Base-by-base conservation (phyloP, 2,113 vertebrate genomes). In the Hippocampus abdominalis region DNA sequence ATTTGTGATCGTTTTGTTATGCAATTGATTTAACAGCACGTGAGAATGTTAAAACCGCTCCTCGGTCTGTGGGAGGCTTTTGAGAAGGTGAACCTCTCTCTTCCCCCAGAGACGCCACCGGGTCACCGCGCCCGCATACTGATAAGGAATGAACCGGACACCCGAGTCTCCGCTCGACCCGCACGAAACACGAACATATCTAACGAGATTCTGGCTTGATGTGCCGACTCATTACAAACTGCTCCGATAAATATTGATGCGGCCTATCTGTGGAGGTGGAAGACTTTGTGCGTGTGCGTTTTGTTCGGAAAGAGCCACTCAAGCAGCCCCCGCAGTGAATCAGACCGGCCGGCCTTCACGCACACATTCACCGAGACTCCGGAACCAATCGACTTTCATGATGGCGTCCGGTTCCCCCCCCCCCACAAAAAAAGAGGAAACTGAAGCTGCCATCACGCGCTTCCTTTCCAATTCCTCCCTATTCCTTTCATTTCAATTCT, bases 281-380 rank as follows among this genome's bases (percentile, higher is more conserved):
- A 80, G 79, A 78, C 74, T 63, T 39, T 51, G 56, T 53, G 61
- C 49, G 65, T 44, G 64, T 74, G 66, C 60, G 63, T 70, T 80
- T 73, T 85, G 82, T 87, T 84, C 83, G 86, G 71, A 78, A 80
- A 78, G 81, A 74, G 78, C 82, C 83, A 78, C 76, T 90, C 83
- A 16, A 83, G 46, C 74, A 63, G 72, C 77, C 75, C 72, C 74
- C 73, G 74, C 78, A 85, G 62, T 72, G 76, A 66, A 73, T 74
- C 80, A 69, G 66, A 70, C 74, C 68, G 60, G 69, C 70, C 80
- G 51, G 68, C 64, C 63, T 78, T 53, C 67, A 69, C 42, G 78
- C 73, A 69, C 80, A 71, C 77, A 68, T 78, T 81, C 68, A n/a
- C 69, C 20, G 49, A 76, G 73, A 56, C 71, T 75, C 60, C 71